Percentiles rank a stretch among this genome's conserved stretches.
Conservation (phyloP, 2,888 invertebrate genomes). For the Panzeria rudis region DNA sequence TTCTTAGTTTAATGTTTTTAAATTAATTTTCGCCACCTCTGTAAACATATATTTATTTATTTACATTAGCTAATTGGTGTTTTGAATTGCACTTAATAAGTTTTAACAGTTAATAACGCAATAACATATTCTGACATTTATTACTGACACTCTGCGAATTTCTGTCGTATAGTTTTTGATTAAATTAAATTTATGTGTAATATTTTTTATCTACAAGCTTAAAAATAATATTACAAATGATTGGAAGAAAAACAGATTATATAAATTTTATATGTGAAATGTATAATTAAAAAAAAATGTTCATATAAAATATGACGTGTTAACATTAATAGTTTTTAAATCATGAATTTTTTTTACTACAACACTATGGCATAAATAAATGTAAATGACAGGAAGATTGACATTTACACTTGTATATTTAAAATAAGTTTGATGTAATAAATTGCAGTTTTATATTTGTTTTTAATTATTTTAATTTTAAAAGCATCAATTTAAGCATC, state of each 20-base stretch:
- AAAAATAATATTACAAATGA: background rate
- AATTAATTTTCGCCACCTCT: background rate
- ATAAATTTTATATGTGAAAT: background rate
- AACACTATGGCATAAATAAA: constrained; percentile 14
- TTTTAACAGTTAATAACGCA: constrained; percentile 46
- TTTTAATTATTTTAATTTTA: constrained; percentile 14
- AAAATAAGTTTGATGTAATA: background rate
- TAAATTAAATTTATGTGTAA: constrained; percentile 50
- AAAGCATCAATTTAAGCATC: background rate
- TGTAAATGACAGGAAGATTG: constrained; percentile 40
- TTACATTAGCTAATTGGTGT: constrained; percentile 53
- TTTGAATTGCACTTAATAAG: constrained; percentile 53
- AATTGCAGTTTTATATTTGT: constrained; percentile 13
- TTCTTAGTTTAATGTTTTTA: background rate
- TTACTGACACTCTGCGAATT: constrained; percentile 32
- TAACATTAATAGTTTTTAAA: constrained; percentile 40
- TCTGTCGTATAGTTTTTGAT: constrained; percentile 25
- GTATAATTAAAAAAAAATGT: constrained; percentile 17
- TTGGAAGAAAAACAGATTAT: constrained; percentile 29
- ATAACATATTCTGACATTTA: constrained; percentile 51
- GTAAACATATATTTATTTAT: constrained; percentile 3
- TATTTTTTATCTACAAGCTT: constrained; percentile 4
- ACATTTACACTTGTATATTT: background rate
- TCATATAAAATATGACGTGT: constrained; percentile 23
- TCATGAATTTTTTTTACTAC: constrained; percentile 11